A percentile compares a stretch with the other conserved stretches of the same genome.
Conservation (phyloP, 2,888 invertebrate genomes). For the Tipula helvola region DNA sequence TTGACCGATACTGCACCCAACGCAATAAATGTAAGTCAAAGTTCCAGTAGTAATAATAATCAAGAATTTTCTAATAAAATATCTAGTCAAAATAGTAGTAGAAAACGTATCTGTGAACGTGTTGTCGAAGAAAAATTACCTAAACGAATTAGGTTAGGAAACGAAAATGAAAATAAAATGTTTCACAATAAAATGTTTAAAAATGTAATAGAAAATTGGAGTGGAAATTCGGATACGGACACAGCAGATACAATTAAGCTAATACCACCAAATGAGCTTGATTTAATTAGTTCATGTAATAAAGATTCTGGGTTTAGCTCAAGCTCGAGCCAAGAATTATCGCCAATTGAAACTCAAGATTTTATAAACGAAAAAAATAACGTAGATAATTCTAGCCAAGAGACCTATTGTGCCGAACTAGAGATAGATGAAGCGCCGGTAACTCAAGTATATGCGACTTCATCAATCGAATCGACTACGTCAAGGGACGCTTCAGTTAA, state of each 20-base stretch:
- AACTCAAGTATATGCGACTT: background rate
- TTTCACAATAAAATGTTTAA: slow-evolving; percentile 8
- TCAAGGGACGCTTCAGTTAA: background rate
- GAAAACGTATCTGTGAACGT: background rate
- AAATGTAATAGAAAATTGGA: slow-evolving; percentile 7
- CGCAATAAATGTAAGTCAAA: background rate
- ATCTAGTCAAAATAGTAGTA: background rate
- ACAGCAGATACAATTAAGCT: background rate
- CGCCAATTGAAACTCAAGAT: background rate
- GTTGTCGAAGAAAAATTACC: background rate
- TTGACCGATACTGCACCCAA: background rate
- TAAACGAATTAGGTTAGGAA: background rate
- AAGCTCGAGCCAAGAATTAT: slow-evolving; percentile 21
- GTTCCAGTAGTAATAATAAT: background rate
- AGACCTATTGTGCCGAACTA: slow-evolving; percentile 13
- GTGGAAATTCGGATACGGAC: background rate
- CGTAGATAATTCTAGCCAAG: slow-evolving; percentile 10
- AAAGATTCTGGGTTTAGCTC: slow-evolving; percentile 24
- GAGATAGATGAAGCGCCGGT: background rate
- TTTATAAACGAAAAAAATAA: background rate
- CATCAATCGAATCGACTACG: background rate
- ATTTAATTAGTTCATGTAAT: background rate
- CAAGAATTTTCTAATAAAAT: background rate
- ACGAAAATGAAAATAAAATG: background rate
- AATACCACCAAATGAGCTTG: background rate